These are phyloP conservation scores for Neomonachus schauinslandi DNA, from an alignment of 2,113 vertebrate genomes.

Conservation along the genomic window DNA sequence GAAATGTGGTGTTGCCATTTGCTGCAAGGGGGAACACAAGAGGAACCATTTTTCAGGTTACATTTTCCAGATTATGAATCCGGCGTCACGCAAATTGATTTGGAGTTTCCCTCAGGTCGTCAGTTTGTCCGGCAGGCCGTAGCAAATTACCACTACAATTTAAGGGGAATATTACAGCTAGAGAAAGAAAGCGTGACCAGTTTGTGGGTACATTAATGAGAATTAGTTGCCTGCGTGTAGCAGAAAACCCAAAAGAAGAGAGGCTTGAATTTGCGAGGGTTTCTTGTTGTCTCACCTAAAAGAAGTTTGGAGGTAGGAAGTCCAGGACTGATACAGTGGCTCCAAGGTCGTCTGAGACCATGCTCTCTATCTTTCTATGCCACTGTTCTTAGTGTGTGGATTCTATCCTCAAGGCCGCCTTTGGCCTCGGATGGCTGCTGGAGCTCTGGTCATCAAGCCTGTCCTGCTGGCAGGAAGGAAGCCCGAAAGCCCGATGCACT, in stretches of 20 bases:
- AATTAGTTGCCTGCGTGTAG: not conserved
- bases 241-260: not conserved
- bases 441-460: not conserved
- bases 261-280: not conserved
- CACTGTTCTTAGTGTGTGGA: too few species aligned
- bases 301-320: not conserved
- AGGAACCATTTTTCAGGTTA: not conserved
- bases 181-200: not conserved
- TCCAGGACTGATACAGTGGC: not conserved
- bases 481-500: not conserved
- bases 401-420: not conserved
- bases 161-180: not conserved
- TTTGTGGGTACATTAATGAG: not conserved
- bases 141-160: not conserved
- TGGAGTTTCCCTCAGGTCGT: not conserved
- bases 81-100: not conserved
- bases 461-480: not conserved
- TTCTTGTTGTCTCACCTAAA: not conserved
- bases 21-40: not conserved
- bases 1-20: not conserved
- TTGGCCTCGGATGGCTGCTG: not conserved
- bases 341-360: not conserved
- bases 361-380: not conserved
- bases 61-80: not conserved
- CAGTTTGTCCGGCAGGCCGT: not conserved